phyloP scores from a whole-genome alignment of 1,140 invertebrate species.

The Macrobrachium rosenbergii region DNA sequence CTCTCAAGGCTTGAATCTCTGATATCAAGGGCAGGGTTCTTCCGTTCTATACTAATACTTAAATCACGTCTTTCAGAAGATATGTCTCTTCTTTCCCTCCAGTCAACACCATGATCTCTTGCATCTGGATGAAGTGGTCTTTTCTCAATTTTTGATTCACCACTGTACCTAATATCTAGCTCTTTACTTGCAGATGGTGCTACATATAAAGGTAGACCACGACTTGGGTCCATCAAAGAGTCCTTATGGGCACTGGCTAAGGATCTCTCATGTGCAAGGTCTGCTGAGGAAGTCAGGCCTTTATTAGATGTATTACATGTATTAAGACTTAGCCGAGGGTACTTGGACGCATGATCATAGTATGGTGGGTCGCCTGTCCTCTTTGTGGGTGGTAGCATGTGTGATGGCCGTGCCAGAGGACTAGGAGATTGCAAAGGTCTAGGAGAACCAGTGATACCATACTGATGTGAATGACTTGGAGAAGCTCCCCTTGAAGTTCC shows the following conservation, averaged over 20 bases:
- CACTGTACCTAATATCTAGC: conserved; percentile 20
- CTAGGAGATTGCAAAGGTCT: conserved; percentile 36
- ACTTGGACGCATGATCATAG: conserved; percentile 30
- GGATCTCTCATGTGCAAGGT: conserved; percentile 25
- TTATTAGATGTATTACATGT: conserved; percentile 22
- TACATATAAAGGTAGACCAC: conserved; percentile 35
- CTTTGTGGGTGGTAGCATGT: conserved; percentile 35
- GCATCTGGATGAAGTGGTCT: conserved; percentile 21
- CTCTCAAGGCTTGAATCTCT: conserved; percentile 34
- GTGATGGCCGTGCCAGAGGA: background rate
- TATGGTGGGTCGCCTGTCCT: conserved; percentile 46
- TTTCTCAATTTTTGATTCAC: conserved; percentile 29
- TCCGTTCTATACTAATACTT: conserved; percentile 23
- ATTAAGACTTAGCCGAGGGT: conserved; percentile 26
- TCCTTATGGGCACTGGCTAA: conserved; percentile 39
- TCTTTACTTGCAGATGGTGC: conserved; percentile 19
- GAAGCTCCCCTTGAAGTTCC: conserved; percentile 39
- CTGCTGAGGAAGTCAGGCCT: background rate
- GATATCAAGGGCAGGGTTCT: conserved; percentile 14
- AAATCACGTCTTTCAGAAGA: background rate
- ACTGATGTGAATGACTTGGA: conserved; percentile 36
- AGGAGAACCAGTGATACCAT: conserved; percentile 47
- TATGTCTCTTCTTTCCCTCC: conserved; percentile 1
- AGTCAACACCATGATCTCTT: conserved; percentile 23
- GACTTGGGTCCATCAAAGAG: conserved; percentile 21